Conservation (phyloP, 2,888 invertebrate genomes). For the Icerya purchasi region DNA sequence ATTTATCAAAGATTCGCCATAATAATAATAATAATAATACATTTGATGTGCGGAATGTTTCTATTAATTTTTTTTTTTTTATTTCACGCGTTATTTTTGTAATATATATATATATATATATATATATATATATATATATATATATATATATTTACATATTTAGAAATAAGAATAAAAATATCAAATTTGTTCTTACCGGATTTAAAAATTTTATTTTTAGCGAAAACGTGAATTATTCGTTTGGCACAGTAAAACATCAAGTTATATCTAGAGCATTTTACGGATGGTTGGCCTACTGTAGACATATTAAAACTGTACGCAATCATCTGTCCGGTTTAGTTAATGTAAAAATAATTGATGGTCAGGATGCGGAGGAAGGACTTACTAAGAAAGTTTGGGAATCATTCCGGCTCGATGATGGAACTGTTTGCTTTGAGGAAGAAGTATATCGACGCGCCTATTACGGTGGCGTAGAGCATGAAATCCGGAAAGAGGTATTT, state of each 20-base stretch:
- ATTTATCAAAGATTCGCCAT: too few species aligned
- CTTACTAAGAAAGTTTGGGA: conserved; percentile 59
- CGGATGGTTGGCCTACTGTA: conserved; percentile 85
- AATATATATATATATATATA: neutral
- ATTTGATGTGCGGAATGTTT: too few species aligned
- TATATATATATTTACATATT: neutral
- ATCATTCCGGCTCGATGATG: conserved; percentile 34
- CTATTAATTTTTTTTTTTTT: too few species aligned
- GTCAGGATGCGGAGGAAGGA: conserved; percentile 38
- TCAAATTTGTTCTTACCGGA: neutral
- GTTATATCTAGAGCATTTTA: conserved; percentile 89
- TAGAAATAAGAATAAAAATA: neutral
- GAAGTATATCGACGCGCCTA: conserved; percentile 69
- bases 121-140: neutral
- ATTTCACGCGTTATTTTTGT: too few species aligned
- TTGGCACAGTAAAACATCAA: conserved; percentile 84
- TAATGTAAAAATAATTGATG: conserved; percentile 46
- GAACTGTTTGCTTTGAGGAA: conserved; percentile 36
- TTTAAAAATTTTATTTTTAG: too few species aligned
- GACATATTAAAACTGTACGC: conserved; percentile 76
- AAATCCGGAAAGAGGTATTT: conserved; percentile 38
- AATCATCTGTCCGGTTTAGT: conserved; percentile 81
- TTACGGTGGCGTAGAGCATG: conserved; percentile 64
- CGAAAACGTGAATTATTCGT: too few species aligned
- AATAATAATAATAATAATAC: too few species aligned